Conservation (phyloP, 2,888 invertebrate species). For the Andrena flavipes region DNA sequence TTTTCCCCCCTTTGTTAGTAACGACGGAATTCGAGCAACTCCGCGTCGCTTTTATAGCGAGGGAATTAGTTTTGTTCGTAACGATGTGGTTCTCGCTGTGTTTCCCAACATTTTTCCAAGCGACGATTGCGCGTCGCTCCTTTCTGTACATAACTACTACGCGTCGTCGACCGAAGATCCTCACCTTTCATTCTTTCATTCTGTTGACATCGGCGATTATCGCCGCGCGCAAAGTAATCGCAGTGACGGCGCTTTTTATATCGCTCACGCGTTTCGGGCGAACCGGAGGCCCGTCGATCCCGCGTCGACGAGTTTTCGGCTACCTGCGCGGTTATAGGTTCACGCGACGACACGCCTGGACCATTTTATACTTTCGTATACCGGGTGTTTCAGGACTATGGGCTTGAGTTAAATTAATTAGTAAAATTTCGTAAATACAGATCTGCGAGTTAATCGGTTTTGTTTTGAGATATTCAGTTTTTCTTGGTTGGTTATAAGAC, state of each 20-base stretch:
- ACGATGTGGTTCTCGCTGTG: constrained; percentile 48
- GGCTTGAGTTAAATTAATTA: background rate
- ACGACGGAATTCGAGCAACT: constrained; percentile 32
- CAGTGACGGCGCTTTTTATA: constrained; percentile 28
- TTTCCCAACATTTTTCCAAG: constrained; percentile 25
- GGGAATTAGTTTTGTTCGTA: constrained; percentile 33
- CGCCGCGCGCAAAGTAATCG: constrained; percentile 4
- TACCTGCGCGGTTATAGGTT: constrained; percentile 55
- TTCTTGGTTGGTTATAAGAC: background rate
- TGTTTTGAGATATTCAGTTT: background rate
- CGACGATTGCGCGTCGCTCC: constrained; percentile 30
- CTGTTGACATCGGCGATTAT: constrained; percentile 45
- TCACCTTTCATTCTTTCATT: constrained; percentile 39
- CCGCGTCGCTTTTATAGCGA: constrained; percentile 10
- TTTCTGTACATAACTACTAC: constrained; percentile 64
- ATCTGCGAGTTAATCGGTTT: background rate
- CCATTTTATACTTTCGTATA: constrained; percentile 66
- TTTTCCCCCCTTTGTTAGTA: constrained; percentile 16
- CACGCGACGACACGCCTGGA: constrained; percentile 35
- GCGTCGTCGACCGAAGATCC: constrained; percentile 42
- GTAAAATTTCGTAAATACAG: background rate
- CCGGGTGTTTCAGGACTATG: background rate
- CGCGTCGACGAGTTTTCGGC: constrained; percentile 60
- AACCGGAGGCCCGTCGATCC: constrained; percentile 50
- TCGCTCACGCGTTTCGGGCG: constrained; percentile 37